Evolutionary conservation across 2,113 vertebrate genomes (phyloP), one percentile per base, ranked within the genome.

Genomic region (Herpailurus yagouaroundi): DNA sequence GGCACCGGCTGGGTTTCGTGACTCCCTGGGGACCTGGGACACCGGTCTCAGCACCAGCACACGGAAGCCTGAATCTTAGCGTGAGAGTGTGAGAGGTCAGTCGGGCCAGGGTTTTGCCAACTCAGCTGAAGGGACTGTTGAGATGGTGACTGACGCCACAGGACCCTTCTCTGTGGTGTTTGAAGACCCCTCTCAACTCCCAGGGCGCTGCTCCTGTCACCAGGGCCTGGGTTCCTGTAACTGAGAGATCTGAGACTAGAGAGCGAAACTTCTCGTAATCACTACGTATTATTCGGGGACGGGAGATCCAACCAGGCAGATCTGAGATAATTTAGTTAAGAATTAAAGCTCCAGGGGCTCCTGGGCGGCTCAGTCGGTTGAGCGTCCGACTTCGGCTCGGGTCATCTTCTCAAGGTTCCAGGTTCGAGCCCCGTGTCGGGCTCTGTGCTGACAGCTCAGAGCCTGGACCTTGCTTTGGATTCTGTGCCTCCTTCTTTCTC

Each of bases 121-220:
- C 23, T 29, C 45, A 25, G 55, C 9, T 0, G 48, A n/a, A 50
- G n/a, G 69, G 13, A 4, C 29, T 0, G 1, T 4, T 4, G 14
- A 13, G 52, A 18, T 0, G n/a, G 80, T 8, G 36, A 21, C 9
- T 25, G 0, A 8, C 38, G 4, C 6, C 48, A 5, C 0, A 3
- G 21, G 38, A 50, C 19, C 3, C 14, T 1, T 64, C 27, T 64
- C 13, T 6, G 21, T 3, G 16, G 13, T 15, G 45, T 12, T 6
- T 50, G 18, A 19, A 64, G 63, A 19, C 16, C 11, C 6, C 16
- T 23, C 13, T 6, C 21, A 1, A 4, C 19, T 11, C 41, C 41
- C 29, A 23, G 31, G 50, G 18, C 21, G 1, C 0, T 16, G 81
- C 31, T 21, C 8, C 19, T 33, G 29, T 23, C 7, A 57, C 9